Evolutionary conservation across 2,797 vertebrate species (phyloP), one percentile per base, ranked within the genome.

Genomic region (Anabacerthia variegaticeps): DNA sequence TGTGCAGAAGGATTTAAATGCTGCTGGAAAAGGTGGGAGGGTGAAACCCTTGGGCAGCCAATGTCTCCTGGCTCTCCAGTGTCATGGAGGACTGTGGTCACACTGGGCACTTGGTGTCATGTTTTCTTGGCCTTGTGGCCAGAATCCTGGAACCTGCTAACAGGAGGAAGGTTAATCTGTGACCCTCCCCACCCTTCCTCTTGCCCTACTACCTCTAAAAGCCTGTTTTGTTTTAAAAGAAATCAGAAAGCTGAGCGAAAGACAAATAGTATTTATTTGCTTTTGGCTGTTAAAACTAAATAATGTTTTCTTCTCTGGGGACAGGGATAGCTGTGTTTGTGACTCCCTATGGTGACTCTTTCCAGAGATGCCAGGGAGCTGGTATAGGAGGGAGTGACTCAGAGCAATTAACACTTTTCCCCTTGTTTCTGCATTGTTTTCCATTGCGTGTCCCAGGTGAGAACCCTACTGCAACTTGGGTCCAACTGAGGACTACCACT

Each of bases 131-230:
- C 51, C 51, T 81, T 4, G 4, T 20, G n/a, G 61, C 37, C 68
- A 63, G 54, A 39, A 56, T 65, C 32, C 59, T 88, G 51, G 54
- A 93, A 92, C 91, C 61, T 85, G 69, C 54, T 73, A 76, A 54
- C 9, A 54, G 62, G 27, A 90, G 76, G 24, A 59, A 75, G 87
- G 69, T 68, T 92, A 83, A 83, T 74, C n/a, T 37, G 13, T 91
- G 93, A 91, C 82, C 51, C 12, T 89, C 69, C 17, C 46, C 82
- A 63, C 92, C 89, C 87, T 95, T 94, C 75, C 66, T 96, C 51
- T 87, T 94, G 75, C 68, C 62, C 22, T 34, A 3, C 18, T 76
- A 44, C 68, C 55, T 95, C 88, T 67, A 92, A 92, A 88, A 90
- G 52, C 44, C 34, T 65, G 58, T 61, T 93, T 94, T 89, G 79